Conservation (phyloP, 2,113 vertebrate genomes). For the Serilophus lunatus region DNA sequence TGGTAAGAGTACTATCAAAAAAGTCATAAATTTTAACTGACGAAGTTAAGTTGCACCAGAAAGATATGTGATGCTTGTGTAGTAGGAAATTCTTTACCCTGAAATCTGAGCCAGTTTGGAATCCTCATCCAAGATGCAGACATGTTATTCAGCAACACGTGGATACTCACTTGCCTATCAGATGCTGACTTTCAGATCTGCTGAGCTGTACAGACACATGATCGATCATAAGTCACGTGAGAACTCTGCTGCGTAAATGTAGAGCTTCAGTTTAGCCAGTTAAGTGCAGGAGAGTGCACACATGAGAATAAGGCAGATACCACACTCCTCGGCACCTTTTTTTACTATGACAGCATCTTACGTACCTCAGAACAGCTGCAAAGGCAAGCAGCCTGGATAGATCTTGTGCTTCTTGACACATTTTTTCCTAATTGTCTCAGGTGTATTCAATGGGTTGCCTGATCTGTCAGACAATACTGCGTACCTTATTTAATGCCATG, state of each 20-base stretch:
- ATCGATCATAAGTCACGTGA: neutral
- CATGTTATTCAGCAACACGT: neutral
- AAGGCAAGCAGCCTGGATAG: neutral
- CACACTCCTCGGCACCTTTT: neutral
- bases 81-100: neutral
- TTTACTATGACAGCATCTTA: neutral
- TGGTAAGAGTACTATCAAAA: neutral
- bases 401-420: neutral
- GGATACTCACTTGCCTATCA: neutral
- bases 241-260: neutral
- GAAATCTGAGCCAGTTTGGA: neutral
- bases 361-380: neutral
- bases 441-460: neutral
- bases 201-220: neutral
- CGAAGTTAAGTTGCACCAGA: neutral
- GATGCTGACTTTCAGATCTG: neutral
- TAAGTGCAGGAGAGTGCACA: neutral
- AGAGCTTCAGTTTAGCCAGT: neutral
- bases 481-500: neutral
- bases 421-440: neutral
- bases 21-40: neutral
- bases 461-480: neutral
- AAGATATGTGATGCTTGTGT: neutral
- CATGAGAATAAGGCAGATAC: neutral
- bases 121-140: neutral